Base-by-base conservation (phyloP, 1,140 invertebrate species). In the Piezodorus guildinii region DNA sequence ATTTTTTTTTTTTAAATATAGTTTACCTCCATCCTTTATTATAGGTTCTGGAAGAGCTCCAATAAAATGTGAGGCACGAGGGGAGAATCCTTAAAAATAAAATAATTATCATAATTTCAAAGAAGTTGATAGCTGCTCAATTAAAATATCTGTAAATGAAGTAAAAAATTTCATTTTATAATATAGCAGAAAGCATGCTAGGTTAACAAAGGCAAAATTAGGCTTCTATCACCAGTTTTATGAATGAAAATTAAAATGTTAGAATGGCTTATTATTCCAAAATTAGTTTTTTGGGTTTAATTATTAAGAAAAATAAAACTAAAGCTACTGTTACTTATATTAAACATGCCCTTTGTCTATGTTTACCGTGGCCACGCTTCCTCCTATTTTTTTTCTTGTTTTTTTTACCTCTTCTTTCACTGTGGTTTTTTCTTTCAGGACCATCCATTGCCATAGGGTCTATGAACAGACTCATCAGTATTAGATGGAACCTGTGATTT, bases 1-100 rank as follows among this genome's bases (percentile, higher is more conserved):
- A 39, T 10, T 30, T 1, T 39, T 8, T 12, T 39, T 56, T n/a
- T n/a, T n/a, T n/a, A n/a, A n/a, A n/a, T n/a, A 39, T 15, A 34
- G 52, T 16, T 43, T 34, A 64, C 62, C 62, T 64, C 54, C 51
- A 58, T 64, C 62, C 19, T 45, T 59, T 14, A 64, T 43, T 12
- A 43, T 17, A 6, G 27, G 21, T 19, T 64, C 62, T 16, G 62
- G 62, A 58, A 59, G 54, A 23, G 45, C 62, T 4, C 62, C 62
- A 43, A 30, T 64, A 34, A 44, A 64, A 52, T 64, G 62, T 43
- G 39, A 25, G 16, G 58, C 58, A 4, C 14, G 12, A 8, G 30
- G 23, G 34, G 16, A 25, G 12, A 39, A 60, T 19, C n/a, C 21
- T 49, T n/a, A 49, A 49, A 49, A 49, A 17, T 1, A 49, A 49